Evolutionary conservation across 2,113 vertebrate species (phyloP).

Genomic region (Caretta caretta): DNA sequence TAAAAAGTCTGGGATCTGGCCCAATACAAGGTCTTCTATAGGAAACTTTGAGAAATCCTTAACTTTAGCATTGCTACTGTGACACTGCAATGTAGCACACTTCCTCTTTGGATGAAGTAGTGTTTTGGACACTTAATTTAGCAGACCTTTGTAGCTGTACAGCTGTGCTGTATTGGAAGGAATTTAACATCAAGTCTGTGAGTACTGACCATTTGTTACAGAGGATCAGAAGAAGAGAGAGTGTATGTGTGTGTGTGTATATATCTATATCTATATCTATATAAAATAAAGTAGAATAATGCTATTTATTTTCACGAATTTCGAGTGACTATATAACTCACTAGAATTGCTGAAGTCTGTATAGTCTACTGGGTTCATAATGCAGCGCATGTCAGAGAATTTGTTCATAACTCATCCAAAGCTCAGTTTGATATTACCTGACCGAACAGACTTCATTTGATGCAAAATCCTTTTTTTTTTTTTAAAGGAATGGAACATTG

Average conservation of each 20-base stretch:
- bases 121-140: conserved; percentile 23
- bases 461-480: conserved; percentile 29
- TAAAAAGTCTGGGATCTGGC: background rate
- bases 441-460: background rate
- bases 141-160: background rate
- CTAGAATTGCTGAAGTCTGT: conserved; percentile 12
- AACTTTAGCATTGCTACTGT: accelerated
- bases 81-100: background rate
- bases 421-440: conserved; percentile 22
- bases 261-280: no score
- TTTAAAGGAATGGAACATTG: conserved; percentile 43
- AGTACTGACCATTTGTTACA: background rate
- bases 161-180: conserved; percentile 13
- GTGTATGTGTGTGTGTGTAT: background rate
- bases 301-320: conserved; percentile 42
- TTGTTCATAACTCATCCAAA: conserved; percentile 54
- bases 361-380: conserved; percentile 27
- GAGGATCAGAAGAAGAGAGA: background rate
- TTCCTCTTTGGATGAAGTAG: background rate
- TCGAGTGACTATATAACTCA: conserved; percentile 37
- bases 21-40: background rate
- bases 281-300: conserved; percentile 3
- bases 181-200: conserved; percentile 51
- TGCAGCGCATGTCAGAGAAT: conserved; percentile 30
- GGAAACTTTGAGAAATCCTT: background rate